A percentile compares a stretch with the other conserved stretches of the same genome.
phyloP scores from a whole-genome alignment of 92 coral and sea anemone species.

The Actinostola sp. region DNA sequence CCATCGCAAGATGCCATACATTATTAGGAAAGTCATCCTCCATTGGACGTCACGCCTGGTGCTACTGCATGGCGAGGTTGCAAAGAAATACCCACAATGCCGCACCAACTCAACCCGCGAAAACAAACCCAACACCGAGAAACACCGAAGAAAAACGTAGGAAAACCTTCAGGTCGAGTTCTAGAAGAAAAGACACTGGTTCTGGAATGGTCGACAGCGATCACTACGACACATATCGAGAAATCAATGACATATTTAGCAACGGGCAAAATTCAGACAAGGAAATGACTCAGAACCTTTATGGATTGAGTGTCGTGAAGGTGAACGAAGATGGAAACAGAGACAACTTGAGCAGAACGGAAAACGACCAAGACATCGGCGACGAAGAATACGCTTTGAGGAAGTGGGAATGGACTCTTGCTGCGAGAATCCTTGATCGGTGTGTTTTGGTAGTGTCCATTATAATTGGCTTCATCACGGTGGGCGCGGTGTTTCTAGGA shows the following conservation, averaged over 20 bases:
- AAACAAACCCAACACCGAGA: not conserved
- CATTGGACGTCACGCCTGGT: constrained; percentile 81
- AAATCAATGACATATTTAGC: constrained; percentile 5
- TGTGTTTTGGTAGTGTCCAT: constrained; percentile 68
- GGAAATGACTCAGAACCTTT: not conserved
- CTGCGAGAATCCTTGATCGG: constrained; percentile 84
- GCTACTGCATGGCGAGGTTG: constrained; percentile 47
- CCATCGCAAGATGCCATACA: constrained; percentile 83
- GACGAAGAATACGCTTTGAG: constrained; percentile 37
- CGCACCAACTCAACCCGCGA: no score
- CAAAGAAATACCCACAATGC: not conserved
- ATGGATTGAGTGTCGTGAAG: not conserved
- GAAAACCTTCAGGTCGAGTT: not conserved
- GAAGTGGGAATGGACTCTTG: constrained; percentile 85
- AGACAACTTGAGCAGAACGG: not conserved
- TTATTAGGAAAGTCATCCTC: constrained; percentile 61
- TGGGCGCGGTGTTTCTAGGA: constrained; percentile 65
- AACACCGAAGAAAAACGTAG: not conserved
- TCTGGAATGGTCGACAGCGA: not conserved
- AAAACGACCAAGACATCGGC: not conserved
- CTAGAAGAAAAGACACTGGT: not conserved
- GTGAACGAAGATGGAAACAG: not conserved
- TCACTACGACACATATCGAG: not conserved
- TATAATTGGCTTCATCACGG: constrained; percentile 53
- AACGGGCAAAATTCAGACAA: constrained; percentile 11